Evolutionary conservation across 2,888 invertebrate species (phyloP), one percentile per base, ranked within the genome.

Genomic region (Macropis europaea): DNA sequence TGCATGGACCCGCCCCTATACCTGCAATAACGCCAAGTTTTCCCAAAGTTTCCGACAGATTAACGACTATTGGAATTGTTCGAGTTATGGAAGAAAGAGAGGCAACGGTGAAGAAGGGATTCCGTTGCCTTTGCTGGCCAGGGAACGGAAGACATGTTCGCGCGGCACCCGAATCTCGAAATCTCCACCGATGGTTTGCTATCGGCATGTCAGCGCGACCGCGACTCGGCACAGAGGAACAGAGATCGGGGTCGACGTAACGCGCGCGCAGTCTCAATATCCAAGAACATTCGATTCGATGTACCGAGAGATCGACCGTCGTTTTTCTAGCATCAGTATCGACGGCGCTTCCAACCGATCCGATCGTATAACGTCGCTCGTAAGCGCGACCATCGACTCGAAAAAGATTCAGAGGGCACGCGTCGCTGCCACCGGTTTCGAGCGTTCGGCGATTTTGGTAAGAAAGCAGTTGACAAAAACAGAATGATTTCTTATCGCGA

Each of bases 21-120:
- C 78, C 82, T 82, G 82, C 86, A 87, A 85, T 84, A 87, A 86
- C 82, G 82, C 57, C 81, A 85, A 86, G 84, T 87, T 86, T 84
- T 81, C 80, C 74, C 45, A 84, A 86, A 87, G 67, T 88, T 87
- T 80, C 75, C 80, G 86, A 84, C 83, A 85, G 86, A 88, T 88
- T 87, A 87, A 88, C 86, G 86, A 87, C 84, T 87, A 86, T 85
- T 85, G 86, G 85, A 88, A 88, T 87, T 86, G 85, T 87, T 86
- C 75, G 81, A 86, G 83, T 85, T 87, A 86, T 85, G 84, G 82
- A 74, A 73, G 76, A 74, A 70, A 64, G 53, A 56, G 66, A 59
- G 54, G 48, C 48, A 30, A 34, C 56, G 61, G 47, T n/a, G 34
- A 40, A 32, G 42, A 70, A 36, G 30, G 15, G 43, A 15, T 15